These are phyloP conservation scores for Drosophila mimetica DNA, from an alignment of 2,888 invertebrate species.

Conservation along the genomic window DNA sequence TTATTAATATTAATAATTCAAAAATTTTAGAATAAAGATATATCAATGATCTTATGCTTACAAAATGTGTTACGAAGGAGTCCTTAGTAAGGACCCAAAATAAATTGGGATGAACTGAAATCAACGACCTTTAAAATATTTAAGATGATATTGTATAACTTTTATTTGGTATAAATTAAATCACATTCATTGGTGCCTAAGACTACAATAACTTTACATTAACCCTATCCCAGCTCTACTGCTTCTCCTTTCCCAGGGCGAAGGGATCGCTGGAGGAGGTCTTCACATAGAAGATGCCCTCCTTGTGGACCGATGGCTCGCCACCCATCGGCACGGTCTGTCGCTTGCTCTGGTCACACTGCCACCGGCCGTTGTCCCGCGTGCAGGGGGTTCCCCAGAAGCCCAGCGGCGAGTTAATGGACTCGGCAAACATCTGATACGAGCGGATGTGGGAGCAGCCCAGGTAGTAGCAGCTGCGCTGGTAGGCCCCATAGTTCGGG, in stretches of 20 bases:
- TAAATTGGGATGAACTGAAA: too few species aligned
- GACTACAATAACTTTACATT: background rate
- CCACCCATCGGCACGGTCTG: conserved; percentile 76
- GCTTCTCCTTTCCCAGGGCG: conserved; percentile 68
- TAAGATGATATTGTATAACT: too few species aligned
- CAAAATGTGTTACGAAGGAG: too few species aligned
- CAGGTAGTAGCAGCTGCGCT: conserved; percentile 75
- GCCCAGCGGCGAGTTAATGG: conserved; percentile 73
- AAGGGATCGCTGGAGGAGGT: conserved; percentile 71
- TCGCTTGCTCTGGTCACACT: conserved; percentile 67
- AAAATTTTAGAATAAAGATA: too few species aligned
- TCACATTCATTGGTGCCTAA: conserved; percentile 13
- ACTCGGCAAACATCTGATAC: conserved; percentile 82
- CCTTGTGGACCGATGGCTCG: conserved; percentile 73
- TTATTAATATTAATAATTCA: too few species aligned
- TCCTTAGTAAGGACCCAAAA: too few species aligned
- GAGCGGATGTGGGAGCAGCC: conserved; percentile 82
- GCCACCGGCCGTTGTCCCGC: conserved; percentile 60
- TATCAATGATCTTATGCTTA: too few species aligned
- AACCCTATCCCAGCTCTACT: conserved; percentile 5
- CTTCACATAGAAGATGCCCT: conserved; percentile 77
- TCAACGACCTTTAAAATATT: too few species aligned
- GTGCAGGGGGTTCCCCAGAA: conserved; percentile 80
- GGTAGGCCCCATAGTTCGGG: conserved; percentile 82
- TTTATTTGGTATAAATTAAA: conserved; percentile 11